Evolutionary conservation across 2,797 vertebrate species (phyloP).

Genomic region (Somateria mollissima): DNA sequence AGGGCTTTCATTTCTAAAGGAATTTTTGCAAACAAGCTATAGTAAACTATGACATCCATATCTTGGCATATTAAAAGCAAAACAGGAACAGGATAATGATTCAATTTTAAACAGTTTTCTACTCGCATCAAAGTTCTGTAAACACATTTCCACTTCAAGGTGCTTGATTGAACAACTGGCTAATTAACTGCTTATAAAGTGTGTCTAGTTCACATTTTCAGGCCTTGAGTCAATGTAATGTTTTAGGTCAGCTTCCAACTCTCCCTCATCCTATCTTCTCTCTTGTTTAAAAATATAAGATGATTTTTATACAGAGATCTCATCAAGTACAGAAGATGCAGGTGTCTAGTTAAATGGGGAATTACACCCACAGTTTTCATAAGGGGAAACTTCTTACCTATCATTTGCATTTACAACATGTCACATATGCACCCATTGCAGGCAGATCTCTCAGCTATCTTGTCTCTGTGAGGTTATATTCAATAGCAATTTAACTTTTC

Average conservation of each 20-base stretch:
- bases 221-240: not conserved
- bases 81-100: not conserved
- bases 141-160: not conserved
- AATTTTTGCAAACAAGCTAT: not conserved
- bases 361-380: not conserved
- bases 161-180: not conserved
- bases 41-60: not conserved
- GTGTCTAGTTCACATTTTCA: not conserved
- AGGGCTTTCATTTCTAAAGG: not conserved
- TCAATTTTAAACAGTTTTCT: not conserved
- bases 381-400: not conserved
- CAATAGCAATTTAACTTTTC: not conserved
- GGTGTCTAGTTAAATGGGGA: not conserved
- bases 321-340: not conserved
- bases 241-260: not conserved
- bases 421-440: not conserved
- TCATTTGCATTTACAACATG: not conserved
- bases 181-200: not conserved
- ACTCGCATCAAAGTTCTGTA: not conserved
- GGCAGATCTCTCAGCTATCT: not conserved
- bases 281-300: not conserved
- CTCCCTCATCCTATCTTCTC: not conserved
- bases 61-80: not conserved
- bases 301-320: not conserved
- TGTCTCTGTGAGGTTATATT: not conserved